Conservation (phyloP, 2,113 vertebrate genomes). For the Oncorhynchus masou region DNA sequence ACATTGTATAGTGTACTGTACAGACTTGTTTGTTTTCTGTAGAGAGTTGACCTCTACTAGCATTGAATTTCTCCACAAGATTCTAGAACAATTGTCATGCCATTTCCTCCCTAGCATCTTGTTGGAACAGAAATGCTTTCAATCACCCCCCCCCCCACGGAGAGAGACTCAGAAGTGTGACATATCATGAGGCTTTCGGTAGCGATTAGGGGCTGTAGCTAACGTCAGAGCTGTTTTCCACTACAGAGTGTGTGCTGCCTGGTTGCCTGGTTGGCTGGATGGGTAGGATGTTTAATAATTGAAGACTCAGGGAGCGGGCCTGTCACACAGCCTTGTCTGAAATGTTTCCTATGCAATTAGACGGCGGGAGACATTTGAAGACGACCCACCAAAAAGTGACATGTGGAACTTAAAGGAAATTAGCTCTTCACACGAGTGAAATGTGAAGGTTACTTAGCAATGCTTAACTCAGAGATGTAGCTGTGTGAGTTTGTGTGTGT, state of each 20-base stretch:
- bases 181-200: constrained; percentile 74
- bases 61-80: too few relatives aligned
- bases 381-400: constrained; percentile 87
- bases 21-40: too few relatives aligned
- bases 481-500: constrained; percentile 79
- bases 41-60: too few relatives aligned
- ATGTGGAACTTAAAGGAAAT: constrained; percentile 95
- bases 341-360: constrained; percentile 88
- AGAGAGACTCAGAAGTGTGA: constrained; percentile 59
- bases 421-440: constrained; percentile 90
- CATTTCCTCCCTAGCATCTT: too few relatives aligned
- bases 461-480: constrained; percentile 79
- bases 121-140: not conserved
- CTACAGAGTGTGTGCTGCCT: constrained; percentile 65
- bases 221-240: constrained; percentile 90
- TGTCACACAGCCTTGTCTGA: constrained; percentile 89
- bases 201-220: constrained; percentile 76
- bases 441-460: constrained; percentile 82
- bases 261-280: too few relatives aligned
- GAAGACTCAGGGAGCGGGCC: constrained; percentile 88
- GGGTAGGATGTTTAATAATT: constrained; percentile 88
- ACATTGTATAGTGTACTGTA: too few relatives aligned
- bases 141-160: not conserved
- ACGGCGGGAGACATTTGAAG: constrained; percentile 87
- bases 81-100: too few relatives aligned